Evolutionary conservation across 2,113 vertebrate genomes (phyloP), one percentile per base, ranked within the genome.

Genomic region (Sinocyclocheilus rhinocerous): DNA sequence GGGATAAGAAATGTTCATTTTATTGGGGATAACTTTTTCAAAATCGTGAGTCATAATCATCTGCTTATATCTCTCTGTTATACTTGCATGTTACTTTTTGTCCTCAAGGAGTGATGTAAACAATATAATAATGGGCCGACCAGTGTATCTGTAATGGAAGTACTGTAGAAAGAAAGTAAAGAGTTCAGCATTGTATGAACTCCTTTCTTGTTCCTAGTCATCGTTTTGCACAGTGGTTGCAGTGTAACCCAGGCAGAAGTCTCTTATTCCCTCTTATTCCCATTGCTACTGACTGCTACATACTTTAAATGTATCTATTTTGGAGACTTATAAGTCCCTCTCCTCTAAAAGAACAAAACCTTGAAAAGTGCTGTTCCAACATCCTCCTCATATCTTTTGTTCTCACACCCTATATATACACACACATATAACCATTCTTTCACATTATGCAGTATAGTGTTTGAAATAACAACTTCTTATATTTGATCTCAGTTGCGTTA

Each of bases 361-460:
- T 50, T 81, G 79, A 48, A 81, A 81, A 81, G 77, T 80, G 57
- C 36, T 63, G 36, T 80, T 80, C 61, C n/a, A 48, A 67, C 8
- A 48, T 20, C 0, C n/a, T 2, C 42, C 16, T 67, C 42, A 69
- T 42, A 80, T 80, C 22, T 45, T 3, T 24, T 61, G 36, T 75
- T 42, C 36, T 24, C 55, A 45, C 33, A n/a, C 36, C 20, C 4
- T 16, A 79, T 42, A n/a, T 13, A 42, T 4, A 73, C 20, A 70
- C 26, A 18, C 12, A 16, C 11, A 11, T 20, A 22, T 52, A 78
- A 36, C 52, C 55, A 8, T 39, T 80, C 2, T 4, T 80, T 33
- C 57, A 22, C 67, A 39, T 10, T 39, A 70, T 70, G 67, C 67
- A 33, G 29, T 33, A 33, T 33, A 33, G 29, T 33, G 29, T 42